Conservation (phyloP, 2,113 vertebrate species). For the Zeus faber region DNA sequence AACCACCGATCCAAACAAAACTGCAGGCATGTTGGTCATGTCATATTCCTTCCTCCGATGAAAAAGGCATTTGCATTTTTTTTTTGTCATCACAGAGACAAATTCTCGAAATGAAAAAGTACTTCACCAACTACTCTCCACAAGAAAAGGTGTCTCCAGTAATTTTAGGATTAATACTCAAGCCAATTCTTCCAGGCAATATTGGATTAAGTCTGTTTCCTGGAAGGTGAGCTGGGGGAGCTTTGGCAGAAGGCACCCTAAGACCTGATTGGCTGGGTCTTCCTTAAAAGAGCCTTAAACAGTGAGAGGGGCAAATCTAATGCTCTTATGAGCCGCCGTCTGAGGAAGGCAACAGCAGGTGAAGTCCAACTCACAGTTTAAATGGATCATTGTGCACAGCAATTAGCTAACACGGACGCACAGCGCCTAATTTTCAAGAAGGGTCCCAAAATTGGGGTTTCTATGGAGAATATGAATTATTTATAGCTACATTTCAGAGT, state of each 20-base stretch:
- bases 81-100: no score
- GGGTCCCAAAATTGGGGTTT: conserved; percentile 42
- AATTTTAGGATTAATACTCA: no score
- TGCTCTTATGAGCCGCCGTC: conserved; percentile 15
- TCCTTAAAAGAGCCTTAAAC: conserved; percentile 35
- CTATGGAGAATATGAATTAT: conserved; percentile 56
- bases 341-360: conserved; percentile 13
- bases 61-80: no score
- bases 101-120: no score
- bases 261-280: conserved; percentile 44
- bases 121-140: no score
- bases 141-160: no score
- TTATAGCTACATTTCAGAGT: conserved; percentile 58
- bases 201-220: conserved; percentile 56
- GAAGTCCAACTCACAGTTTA: conserved; percentile 24
- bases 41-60: no score
- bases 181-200: conserved; percentile 35
- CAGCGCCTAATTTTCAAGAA: conserved; percentile 47
- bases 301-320: conserved; percentile 37
- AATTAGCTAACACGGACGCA: conserved; percentile 33
- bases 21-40: no score
- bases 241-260: conserved; percentile 36
- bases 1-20: no score
- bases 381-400: conserved; percentile 13
- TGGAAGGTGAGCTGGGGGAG: conserved; percentile 52